Evolutionary conservation across 2,888 invertebrate genomes (phyloP).

Genomic region (Apeira syringaria): DNA sequence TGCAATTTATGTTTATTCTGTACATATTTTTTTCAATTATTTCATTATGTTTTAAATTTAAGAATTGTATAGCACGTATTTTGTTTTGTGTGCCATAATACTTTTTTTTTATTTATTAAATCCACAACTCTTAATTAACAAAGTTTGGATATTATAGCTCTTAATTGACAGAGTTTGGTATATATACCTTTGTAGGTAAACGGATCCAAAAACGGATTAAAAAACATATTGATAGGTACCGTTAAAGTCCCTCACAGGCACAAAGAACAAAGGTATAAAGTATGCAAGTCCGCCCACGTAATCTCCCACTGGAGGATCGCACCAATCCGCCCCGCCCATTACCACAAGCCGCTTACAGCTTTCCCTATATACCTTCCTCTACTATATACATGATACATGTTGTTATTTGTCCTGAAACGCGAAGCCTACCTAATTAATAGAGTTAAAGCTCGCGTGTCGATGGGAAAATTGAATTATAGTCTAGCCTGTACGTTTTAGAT

Average conservation of each 20-base stretch:
- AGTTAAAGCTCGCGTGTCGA: conserved; percentile 1
- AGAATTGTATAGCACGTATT: too few relatives aligned
- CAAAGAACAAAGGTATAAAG: conserved; percentile 64
- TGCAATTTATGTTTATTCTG: too few relatives aligned
- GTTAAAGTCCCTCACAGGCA: conserved; percentile 31
- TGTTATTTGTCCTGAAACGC: conserved; percentile 5
- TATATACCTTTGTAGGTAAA: too few relatives aligned
- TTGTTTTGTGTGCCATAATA: too few relatives aligned
- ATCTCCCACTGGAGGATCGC: conserved; percentile 66
- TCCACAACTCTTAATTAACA: too few relatives aligned
- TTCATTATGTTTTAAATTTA: too few relatives aligned
- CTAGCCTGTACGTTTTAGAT: too few relatives aligned
- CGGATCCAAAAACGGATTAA: too few relatives aligned
- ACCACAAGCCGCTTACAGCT: conserved; percentile 58
- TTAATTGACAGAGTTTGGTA: too few relatives aligned
- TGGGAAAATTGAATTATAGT: conserved; percentile 1
- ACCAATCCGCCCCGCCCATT: conserved; percentile 62
- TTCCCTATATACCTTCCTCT: conserved; percentile 27
- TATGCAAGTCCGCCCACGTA: conserved; percentile 73
- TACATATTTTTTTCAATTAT: too few relatives aligned
- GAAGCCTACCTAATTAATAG: conserved; percentile 7
- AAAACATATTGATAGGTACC: background rate
- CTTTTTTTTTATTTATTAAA: too few relatives aligned
- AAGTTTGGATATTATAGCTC: too few relatives aligned
- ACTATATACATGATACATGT: conserved; percentile 11